Conservation (phyloP, 2,888 invertebrate genomes). For the Leucoptera coffeella region DNA sequence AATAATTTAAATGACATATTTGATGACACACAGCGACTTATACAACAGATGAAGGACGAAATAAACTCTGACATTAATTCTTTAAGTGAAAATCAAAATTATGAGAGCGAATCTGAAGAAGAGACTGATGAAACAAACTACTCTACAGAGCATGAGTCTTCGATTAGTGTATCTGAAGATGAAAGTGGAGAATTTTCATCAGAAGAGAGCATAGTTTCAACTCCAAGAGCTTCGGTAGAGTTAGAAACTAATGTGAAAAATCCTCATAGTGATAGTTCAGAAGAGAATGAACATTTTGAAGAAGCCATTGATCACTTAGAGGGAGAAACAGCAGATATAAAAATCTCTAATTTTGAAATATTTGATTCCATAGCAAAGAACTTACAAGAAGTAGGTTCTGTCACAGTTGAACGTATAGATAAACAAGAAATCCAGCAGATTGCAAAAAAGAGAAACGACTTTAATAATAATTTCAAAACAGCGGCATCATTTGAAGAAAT, state of each 20-base stretch:
- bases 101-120: constrained; percentile 35
- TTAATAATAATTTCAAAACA: constrained; percentile 25
- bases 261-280: no score
- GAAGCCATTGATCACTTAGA: constrained; percentile 43
- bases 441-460: constrained; percentile 14
- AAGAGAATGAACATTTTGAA: constrained; percentile 42
- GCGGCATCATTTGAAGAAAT: constrained; percentile 42
- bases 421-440: constrained; percentile 5
- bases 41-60: constrained; percentile 62
- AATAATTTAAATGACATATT: constrained; percentile 48
- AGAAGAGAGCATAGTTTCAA: constrained; percentile 24
- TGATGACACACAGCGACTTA: constrained; percentile 54
- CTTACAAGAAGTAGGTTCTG: constrained; percentile 30
- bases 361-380: constrained; percentile 38
- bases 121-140: constrained; percentile 19
- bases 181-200: constrained; percentile 30
- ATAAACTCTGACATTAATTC: constrained; percentile 55
- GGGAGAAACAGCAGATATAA: constrained; percentile 26
- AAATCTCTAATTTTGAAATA: constrained; percentile 32
- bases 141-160: constrained; percentile 33
- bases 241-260: neutral
- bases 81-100: constrained; percentile 30
- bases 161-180: constrained; percentile 34
- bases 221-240: constrained; percentile 9
- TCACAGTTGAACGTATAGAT: constrained; percentile 19